Percentiles rank a stretch among this genome's conserved stretches.
Evolutionary conservation across 2,113 vertebrate species (phyloP).

Genomic region (Archocentrus centrarchus): DNA sequence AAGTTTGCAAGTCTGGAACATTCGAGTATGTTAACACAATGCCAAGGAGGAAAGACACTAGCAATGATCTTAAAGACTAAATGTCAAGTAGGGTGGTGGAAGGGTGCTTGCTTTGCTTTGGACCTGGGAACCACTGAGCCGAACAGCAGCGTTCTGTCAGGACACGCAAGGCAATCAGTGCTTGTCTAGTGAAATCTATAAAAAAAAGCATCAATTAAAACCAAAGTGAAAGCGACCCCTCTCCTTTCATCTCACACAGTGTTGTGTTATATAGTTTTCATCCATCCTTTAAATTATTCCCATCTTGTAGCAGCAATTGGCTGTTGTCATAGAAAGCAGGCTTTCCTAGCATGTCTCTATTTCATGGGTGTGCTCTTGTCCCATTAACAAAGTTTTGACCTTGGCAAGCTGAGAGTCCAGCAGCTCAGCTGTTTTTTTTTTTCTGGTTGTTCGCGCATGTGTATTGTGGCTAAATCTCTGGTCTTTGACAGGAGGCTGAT

Average conservation of each 20-base stretch:
- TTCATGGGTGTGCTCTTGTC: background rate
- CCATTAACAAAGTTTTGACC: background rate
- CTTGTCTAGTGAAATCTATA: background rate
- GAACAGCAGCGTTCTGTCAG: background rate
- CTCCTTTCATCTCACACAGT: background rate
- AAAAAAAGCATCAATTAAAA: background rate
- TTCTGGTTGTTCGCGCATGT: background rate
- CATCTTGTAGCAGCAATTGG: background rate
- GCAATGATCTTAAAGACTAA: too few species aligned
- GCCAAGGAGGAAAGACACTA: too few species aligned
- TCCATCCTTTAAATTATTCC: background rate
- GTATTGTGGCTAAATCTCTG: background rate
- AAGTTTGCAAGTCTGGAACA: background rate
- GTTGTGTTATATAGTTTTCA: background rate
- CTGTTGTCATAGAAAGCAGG: too few species aligned
- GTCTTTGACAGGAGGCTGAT: background rate
- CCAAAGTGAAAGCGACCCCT: background rate
- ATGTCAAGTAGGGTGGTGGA: background rate
- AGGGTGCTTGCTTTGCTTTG: background rate
- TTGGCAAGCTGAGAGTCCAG: background rate
- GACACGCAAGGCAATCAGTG: background rate
- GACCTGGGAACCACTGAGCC: background rate
- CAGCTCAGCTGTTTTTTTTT: background rate
- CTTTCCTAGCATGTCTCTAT: background rate
- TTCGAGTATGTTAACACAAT: too few species aligned